Base-by-base conservation (phyloP, 2,797 vertebrate genomes). In the Sardinella longiceps region DNA sequence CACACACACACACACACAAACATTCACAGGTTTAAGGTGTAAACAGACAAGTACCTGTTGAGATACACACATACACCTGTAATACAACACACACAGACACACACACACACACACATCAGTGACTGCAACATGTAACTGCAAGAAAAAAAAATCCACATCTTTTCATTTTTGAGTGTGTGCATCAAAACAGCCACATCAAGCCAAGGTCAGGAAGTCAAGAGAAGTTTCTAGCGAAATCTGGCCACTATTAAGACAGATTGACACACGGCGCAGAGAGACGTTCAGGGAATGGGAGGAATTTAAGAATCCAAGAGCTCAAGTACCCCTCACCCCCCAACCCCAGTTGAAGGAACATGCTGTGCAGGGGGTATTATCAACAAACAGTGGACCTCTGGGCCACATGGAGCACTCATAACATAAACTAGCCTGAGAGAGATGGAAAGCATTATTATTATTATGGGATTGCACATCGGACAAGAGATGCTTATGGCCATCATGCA, bases 301-400 rank as follows among this genome's bases (percentile, higher is more conserved):
- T 37, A 30, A 14, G 25, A 63, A 25, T 30, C 25, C 25, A 30
- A 74, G 30, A 74, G 30, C 30, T 37, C 12, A 15, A 33, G 30
- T 20, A 15, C 30, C 15, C 33, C 66, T 7, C 43, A 43, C n/a
- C n/a, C n/a, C n/a, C n/a, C n/a, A n/a, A n/a, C n/a, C n/a, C n/a
- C 2, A 70, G 63, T 33, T 5, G 63, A 33, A 30, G 18, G 63
- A 6, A 74, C 30, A 74, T 39, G 66, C 30, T 74, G 66, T 70
- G 30, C 30, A 6, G 66, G 66, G 66, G 66, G 66, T 37, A 74
- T 74, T 74, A 74, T 74, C 66, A 74, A 74, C 66, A 74, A 37
- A 74, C 33, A 74, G 66, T 3, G 14, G 1, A 18, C 5, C 30
- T 39, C 66, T 33, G 7, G 15, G 5, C 15, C 66, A 18, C 66